Conservation (phyloP, 2,797 vertebrate genomes). For the Champsocephalus gunnari region DNA sequence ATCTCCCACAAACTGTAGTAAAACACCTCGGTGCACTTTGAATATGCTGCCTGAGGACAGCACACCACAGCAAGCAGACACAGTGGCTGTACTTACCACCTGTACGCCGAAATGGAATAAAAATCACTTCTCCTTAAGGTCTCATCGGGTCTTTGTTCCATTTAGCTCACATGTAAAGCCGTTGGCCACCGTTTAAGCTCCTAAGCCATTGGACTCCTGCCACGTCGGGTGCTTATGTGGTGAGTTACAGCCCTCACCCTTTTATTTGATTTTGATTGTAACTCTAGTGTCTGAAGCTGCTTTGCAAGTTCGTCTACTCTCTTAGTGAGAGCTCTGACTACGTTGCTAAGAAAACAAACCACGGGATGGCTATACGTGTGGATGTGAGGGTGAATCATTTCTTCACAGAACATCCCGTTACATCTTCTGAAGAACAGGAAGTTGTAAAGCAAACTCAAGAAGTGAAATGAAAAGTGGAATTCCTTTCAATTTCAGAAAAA, state of each 20-base stretch:
- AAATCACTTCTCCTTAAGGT: background rate
- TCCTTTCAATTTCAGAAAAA: background rate
- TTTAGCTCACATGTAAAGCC: conserved; percentile 3
- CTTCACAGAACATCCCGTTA: background rate
- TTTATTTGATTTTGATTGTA: background rate
- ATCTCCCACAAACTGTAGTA: conserved; percentile 48
- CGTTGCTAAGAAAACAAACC: background rate
- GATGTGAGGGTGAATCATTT: background rate
- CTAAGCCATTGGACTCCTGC: background rate
- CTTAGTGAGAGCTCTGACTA: background rate
- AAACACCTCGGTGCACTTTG: conserved; percentile 47
- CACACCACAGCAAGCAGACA: conserved; percentile 13
- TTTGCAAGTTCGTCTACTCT: background rate
- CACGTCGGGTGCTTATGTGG: background rate
- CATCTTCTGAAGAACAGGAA: background rate
- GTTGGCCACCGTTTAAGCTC: background rate
- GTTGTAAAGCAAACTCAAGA: background rate
- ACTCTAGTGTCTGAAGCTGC: background rate
- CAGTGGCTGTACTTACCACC: conserved; percentile 16
- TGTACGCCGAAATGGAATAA: background rate
- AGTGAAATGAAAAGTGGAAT: background rate
- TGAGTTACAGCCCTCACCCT: background rate
- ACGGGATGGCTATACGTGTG: background rate
- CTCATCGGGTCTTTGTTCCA: background rate
- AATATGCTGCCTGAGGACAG: conserved; percentile 35